Evolutionary conservation across 2,888 invertebrate genomes (phyloP).

Genomic region (Petrolisthes cinctipes): DNA sequence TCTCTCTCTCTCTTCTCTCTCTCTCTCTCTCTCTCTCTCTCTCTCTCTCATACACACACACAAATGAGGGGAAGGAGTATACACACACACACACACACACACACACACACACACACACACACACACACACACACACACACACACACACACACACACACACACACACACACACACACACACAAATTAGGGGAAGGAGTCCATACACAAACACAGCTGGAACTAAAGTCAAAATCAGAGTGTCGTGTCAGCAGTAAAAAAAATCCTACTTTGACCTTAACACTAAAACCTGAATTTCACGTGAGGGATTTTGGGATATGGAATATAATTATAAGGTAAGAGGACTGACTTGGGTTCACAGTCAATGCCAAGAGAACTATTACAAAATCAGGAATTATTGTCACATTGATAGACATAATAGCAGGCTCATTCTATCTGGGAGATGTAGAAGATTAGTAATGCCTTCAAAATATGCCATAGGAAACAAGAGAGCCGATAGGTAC

Average conservation of each 20-base stretch:
- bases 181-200: background rate
- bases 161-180: conserved; percentile 29
- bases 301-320: no score
- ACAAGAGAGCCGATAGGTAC: no score
- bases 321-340: no score
- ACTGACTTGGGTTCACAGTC: no score
- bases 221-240: background rate
- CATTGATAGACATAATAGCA: no score
- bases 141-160: conserved; percentile 39
- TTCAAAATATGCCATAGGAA: no score
- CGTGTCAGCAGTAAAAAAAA: no score
- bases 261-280: background rate
- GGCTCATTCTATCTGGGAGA: no score
- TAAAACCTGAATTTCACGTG: background rate
- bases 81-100: conserved; percentile 10
- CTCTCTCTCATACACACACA: background rate
- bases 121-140: conserved; percentile 34
- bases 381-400: no score
- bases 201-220: background rate
- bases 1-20: background rate
- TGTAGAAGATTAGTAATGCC: no score
- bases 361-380: no score
- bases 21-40: background rate
- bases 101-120: conserved; percentile 27
- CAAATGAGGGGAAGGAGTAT: background rate